Evolutionary conservation across 2,113 vertebrate species (phyloP).

Genomic region (Ornithorhynchus anatinus): DNA sequence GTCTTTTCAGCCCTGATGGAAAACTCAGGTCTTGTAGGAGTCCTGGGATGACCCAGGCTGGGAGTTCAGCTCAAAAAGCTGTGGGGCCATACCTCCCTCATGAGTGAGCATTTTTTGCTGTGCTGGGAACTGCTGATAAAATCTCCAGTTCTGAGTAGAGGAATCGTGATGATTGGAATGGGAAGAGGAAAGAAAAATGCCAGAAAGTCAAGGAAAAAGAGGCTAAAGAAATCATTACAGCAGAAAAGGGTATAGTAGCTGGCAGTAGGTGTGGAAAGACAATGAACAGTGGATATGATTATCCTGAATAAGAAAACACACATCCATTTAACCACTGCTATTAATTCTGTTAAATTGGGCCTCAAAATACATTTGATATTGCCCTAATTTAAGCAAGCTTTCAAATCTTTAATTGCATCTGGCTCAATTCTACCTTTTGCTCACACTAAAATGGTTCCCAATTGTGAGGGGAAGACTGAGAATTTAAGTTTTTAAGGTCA

Average conservation of each 20-base stretch:
- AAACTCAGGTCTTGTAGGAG: no score
- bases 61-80: no score
- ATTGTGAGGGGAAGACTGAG: no score
- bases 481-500: no score
- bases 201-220: neutral
- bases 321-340: neutral
- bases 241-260: neutral
- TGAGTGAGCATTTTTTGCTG: no score
- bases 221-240: neutral
- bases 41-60: no score
- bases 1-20: no score
- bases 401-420: neutral
- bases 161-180: neutral
- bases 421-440: neutral
- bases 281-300: neutral
- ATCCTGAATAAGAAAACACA: fast-evolving
- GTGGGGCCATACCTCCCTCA: no score
- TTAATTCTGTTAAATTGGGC: no score
- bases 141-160: neutral
- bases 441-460: neutral
- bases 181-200: constrained; percentile 2
- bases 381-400: neutral
- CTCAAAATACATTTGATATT: neutral
- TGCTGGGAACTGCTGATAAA: neutral
- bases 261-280: neutral